Base-by-base conservation (phyloP, 2,888 invertebrate species). In the Aelia acuminata region DNA sequence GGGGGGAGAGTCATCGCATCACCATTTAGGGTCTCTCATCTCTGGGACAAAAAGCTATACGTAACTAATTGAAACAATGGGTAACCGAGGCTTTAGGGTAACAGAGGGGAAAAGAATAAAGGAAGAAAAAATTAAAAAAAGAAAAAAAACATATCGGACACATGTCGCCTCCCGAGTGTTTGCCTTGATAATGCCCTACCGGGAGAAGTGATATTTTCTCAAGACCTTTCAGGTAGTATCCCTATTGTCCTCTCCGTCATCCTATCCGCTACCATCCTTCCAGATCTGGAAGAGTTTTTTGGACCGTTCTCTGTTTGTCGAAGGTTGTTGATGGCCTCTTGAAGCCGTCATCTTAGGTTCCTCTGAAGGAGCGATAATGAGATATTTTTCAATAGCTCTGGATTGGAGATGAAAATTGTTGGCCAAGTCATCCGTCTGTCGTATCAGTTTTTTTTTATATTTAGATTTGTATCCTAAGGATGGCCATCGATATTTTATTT, bases 41-140 rank as follows among this genome's bases (percentile, higher is more conserved):
- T 85, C 15, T n/a, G n/a, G 39, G 70, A 63, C 57, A 87, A 87
- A 87, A 87, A 87, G 70, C 43, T 70, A 87, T 57, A 87, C 87
- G 87, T 87, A 87, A 87, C 87, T 87, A 87, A 87, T 87, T 57
- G 87, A 87, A 87, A 87, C 87, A 87, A 87, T 87, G 70, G 85
- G 18, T 48, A 43, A 31, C 70, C 63, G 18, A 43, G 87, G 63
- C n/a, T 70, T 35, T 39, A 31, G 70, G 43, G 47, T 70, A 63
- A 31, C 49, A 20, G 20, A 31, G 48, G 26, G 31, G 48, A 22
- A 84, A 49, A 3, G 20, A 18, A 10, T n/a, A 31, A 26, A 4
- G n/a, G 39, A 10, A 1, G 31, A 18, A n/a, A n/a, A n/a, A n/a
- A n/a, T n/a, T n/a, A n/a, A n/a, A n/a, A n/a, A n/a, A n/a, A 10